Evolutionary conservation across 2,113 vertebrate species (phyloP), one percentile per base, ranked within the genome.

Genomic region (Lucifuga dentata): DNA sequence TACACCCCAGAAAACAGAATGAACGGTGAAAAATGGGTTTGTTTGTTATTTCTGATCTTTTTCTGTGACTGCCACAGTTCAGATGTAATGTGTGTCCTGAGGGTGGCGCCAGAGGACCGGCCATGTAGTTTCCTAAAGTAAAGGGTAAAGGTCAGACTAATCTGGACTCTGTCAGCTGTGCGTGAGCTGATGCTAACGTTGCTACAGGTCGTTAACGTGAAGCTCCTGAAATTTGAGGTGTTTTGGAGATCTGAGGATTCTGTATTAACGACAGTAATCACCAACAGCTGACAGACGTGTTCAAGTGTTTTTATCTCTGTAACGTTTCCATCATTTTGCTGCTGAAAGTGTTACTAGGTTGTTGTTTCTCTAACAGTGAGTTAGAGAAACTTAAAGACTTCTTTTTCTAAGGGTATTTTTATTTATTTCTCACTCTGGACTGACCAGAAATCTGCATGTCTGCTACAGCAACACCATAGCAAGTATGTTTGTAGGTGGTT

Each of bases 301-400:
- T 85, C 46, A 95, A 95, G 93, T 95, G 94, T 94, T 94, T 91
- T 94, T 94, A 94, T 80, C 81, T 82, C 85, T 89, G 75, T 90
- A 79, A 45, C 91, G 84, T 89, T 88, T 90, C 90, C 92, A 86
- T 85, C 91, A 88, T 86, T 89, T 94, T 92, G 94, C 93, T 93
- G 89, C 94, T 95, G 89, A 92, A 86, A 79, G 86, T 90, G 80
- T 91, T 91, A 93, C 87, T 78, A 86, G 65, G 57, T 39, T 68
- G 72, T 66, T 81, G 87, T n/a, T n/a, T n/a, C n/a, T 87, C 19
- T 82, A 84, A 65, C 87, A 91, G 43, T 89, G 82, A 89, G 43
- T 2, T 1, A 32, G 32, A 73, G 50, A 83, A 85, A 89, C 81
- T 88, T 91, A 78, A 86, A 93, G 68, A 85, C 86, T 84, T 93